Evolutionary conservation across 2,888 invertebrate species (phyloP).

Genomic region (Lithophane ornitopus): DNA sequence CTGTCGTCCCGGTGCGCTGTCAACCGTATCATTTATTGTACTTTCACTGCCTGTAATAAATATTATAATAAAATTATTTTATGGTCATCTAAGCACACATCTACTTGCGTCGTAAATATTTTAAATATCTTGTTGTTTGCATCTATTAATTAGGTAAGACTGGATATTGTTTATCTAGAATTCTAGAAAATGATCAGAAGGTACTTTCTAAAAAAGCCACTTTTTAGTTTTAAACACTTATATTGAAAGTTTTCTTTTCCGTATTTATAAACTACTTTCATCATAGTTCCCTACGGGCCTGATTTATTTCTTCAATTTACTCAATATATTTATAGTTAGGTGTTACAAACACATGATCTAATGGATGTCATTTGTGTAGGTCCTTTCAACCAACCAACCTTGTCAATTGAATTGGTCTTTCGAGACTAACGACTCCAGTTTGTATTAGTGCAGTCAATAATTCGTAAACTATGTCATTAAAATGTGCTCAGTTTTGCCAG

Average conservation of each 20-base stretch:
- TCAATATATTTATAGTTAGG: not conserved
- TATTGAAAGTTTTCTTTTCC: no score
- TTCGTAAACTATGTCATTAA: not conserved
- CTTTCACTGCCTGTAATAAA: slow-evolving; percentile 42
- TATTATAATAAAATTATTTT: slow-evolving; percentile 15
- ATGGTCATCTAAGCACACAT: not conserved
- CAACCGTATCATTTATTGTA: slow-evolving; percentile 17
- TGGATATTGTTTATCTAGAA: not conserved
- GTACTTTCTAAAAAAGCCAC: no score
- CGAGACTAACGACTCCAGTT: not conserved
- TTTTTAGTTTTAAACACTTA: no score
- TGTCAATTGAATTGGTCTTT: not conserved
- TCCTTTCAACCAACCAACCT: not conserved
- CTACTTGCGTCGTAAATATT: not conserved
- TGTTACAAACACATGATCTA: not conserved
- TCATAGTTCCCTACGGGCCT: not conserved
- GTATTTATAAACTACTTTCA: not conserved
- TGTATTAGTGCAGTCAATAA: not conserved
- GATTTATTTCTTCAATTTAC: not conserved
- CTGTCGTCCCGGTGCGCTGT: slow-evolving; percentile 7
- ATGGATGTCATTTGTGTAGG: not conserved
- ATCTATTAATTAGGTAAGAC: not conserved
- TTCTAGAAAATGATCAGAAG: not conserved
- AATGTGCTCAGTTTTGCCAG: not conserved
- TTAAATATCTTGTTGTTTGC: not conserved